Percentiles rank a stretch among this genome's conserved stretches.
These are phyloP conservation scores for Anser brachyrhynchus DNA, from an alignment of 2,113 vertebrate species.

Conservation along the genomic window DNA sequence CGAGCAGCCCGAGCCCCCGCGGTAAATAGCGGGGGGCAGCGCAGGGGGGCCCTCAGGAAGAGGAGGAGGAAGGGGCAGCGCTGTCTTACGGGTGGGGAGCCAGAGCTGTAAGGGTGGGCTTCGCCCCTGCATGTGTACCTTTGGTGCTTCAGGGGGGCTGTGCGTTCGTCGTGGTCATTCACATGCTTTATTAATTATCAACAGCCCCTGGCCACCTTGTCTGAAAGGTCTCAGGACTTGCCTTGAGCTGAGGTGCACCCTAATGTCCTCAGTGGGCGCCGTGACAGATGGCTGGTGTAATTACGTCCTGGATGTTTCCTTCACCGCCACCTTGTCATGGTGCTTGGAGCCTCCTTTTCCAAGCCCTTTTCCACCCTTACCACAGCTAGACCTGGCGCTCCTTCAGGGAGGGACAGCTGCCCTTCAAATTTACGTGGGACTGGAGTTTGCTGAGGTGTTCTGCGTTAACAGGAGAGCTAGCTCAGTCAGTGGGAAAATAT, in stretches of 20 bases:
- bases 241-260: not conserved
- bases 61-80: not conserved
- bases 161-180: not conserved
- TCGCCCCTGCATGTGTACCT: not conserved
- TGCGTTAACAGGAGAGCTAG: not conserved
- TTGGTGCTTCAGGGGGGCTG: not conserved
- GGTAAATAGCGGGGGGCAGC: too few relatives aligned
- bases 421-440: not conserved
- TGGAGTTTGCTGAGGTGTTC: not conserved
- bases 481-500: not conserved
- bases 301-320: not conserved
- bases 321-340: not conserved
- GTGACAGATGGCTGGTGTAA: not conserved
- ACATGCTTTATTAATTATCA: not conserved
- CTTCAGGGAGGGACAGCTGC: not conserved
- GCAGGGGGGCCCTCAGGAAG: not conserved
- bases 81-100: not conserved
- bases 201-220: not conserved
- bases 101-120: not conserved
- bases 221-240: not conserved
- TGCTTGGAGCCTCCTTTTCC: not conserved
- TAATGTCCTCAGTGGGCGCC: not conserved
- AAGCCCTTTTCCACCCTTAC: not conserved
- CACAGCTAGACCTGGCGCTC: not conserved
- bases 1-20: too few relatives aligned